phyloP scores from a whole-genome alignment of 2,113 vertebrate genomes.

The Calidris pugnax region DNA sequence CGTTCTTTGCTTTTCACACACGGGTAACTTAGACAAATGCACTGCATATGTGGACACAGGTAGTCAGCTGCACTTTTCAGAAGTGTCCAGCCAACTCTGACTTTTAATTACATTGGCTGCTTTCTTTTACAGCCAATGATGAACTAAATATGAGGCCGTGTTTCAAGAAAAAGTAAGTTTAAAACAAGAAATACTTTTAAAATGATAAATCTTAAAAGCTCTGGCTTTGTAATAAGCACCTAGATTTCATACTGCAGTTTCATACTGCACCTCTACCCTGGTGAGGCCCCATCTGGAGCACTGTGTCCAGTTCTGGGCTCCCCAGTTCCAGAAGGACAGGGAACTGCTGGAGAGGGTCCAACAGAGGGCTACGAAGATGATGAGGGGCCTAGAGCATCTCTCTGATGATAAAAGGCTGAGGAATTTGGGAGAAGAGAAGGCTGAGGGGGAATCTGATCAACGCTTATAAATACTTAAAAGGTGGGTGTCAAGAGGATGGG shows the following conservation, averaged over 20 bases:
- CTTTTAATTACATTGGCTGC: slow-evolving; percentile 57
- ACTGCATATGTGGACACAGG: slow-evolving; percentile 63
- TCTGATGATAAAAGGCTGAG: too few relatives aligned
- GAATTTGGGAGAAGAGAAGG: too few relatives aligned
- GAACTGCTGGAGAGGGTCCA: too few relatives aligned
- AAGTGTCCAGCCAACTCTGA: slow-evolving; percentile 43
- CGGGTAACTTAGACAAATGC: slow-evolving; percentile 50
- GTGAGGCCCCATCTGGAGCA: too few relatives aligned
- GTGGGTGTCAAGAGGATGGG: too few relatives aligned
- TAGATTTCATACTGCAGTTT: not conserved
- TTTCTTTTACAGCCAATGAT: not conserved
- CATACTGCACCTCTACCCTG: too few relatives aligned
- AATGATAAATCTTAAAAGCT: not conserved
- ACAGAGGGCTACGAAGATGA: too few relatives aligned
- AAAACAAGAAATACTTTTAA: not conserved
- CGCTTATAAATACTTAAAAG: too few relatives aligned
- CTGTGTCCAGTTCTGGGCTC: too few relatives aligned
- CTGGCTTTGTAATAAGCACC: not conserved
- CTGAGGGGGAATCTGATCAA: too few relatives aligned
- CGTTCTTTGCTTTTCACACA: slow-evolving; percentile 37
- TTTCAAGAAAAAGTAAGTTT: not conserved
- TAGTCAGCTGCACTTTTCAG: slow-evolving; percentile 60
- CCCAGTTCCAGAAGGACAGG: too few relatives aligned
- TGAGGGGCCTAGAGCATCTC: too few relatives aligned
- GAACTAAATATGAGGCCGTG: not conserved